phyloP scores from a whole-genome alignment of 2,797 vertebrate species.

The Sitta carolinensis region DNA sequence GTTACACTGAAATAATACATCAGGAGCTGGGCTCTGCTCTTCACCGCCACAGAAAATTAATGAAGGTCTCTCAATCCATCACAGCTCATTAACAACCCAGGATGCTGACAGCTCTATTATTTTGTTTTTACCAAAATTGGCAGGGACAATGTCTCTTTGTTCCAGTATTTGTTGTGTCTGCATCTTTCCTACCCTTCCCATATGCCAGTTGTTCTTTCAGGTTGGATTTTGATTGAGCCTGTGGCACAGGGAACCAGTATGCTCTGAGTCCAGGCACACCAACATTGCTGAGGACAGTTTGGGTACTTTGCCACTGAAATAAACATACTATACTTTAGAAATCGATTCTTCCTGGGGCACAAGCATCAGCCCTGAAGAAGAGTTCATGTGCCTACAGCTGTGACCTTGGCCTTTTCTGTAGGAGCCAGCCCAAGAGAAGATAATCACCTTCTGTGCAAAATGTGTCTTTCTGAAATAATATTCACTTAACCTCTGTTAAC shows the following conservation, averaged over 20 bases:
- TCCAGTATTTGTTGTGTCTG: neutral
- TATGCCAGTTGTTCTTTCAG: neutral
- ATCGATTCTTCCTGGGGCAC: neutral
- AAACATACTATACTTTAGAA: neutral
- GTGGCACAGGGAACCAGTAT: fast-evolving
- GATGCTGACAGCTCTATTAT: slow-evolving; percentile 16
- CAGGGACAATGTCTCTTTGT: neutral
- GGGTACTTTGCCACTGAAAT: neutral
- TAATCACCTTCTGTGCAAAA: neutral
- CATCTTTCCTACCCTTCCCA: neutral
- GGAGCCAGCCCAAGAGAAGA: neutral
- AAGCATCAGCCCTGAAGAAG: neutral
- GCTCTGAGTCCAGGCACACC: neutral
- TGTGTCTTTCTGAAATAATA: neutral
- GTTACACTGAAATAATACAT: neutral
- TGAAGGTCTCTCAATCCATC: neutral
- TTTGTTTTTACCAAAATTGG: slow-evolving; percentile 20
- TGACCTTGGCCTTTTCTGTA: neutral
- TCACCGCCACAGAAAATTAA: neutral
- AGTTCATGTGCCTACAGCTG: neutral
- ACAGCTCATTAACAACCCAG: neutral
- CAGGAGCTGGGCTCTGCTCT: neutral
- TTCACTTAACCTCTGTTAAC: neutral
- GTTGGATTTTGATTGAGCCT: fast-evolving
- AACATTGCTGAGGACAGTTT: neutral